Percentiles rank a stretch among this genome's conserved stretches.
These are phyloP conservation scores for Diachasmimorpha longicaudata DNA, from an alignment of 1,140 invertebrate genomes.

Conservation along the genomic window DNA sequence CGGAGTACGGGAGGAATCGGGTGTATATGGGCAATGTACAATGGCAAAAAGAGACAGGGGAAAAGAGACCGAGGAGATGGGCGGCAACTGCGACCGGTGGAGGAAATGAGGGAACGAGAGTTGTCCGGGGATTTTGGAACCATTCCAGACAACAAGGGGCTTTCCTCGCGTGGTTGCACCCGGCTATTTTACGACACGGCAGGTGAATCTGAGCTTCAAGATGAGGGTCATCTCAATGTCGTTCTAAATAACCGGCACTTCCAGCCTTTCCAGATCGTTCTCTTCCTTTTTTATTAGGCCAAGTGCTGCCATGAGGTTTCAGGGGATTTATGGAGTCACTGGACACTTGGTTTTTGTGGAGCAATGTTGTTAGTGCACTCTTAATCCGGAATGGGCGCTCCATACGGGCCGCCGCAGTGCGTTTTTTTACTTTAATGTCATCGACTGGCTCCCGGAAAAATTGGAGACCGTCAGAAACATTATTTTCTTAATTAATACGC, in stretches of 20 bases:
- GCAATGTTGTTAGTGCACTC: no score
- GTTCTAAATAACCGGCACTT: neutral
- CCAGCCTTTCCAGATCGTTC: neutral
- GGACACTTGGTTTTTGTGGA: no score
- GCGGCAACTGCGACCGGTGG: neutral
- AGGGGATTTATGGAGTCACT: no score
- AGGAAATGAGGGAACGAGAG: neutral
- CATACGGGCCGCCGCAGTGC: no score
- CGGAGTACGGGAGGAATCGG: neutral
- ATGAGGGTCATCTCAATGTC: neutral
- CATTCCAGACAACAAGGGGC: constrained; percentile 6
- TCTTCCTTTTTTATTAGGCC: neutral
- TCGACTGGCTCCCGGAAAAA: no score
- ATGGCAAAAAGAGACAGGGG: neutral
- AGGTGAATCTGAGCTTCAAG: constrained; percentile 3
- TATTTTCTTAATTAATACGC: no score
- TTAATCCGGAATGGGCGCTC: no score
- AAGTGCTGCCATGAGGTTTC: no score
- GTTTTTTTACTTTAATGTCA: no score
- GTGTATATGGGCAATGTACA: neutral
- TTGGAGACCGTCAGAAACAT: no score
- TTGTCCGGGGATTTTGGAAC: constrained; percentile 21
- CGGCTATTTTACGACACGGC: constrained; percentile 11
- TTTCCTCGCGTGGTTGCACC: constrained; percentile 11
- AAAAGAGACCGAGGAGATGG: neutral